phyloP scores from a whole-genome alignment of 2,888 invertebrate genomes.

The Nephrocerus scutellatus region DNA sequence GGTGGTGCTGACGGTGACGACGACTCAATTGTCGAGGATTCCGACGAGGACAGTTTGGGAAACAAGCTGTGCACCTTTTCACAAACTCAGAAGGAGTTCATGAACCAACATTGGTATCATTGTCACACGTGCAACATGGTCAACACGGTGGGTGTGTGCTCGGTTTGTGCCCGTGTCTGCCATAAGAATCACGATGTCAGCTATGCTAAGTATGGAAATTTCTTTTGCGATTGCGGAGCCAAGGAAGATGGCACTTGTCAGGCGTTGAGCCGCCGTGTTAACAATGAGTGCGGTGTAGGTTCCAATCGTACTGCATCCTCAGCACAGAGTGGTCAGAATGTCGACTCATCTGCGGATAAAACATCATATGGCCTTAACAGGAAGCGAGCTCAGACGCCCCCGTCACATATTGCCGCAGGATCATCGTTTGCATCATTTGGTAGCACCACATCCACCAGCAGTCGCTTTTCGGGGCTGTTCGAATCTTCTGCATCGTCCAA shows the following conservation, averaged over 20 bases:
- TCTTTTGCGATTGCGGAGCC: constrained; percentile 99
- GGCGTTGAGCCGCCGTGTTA: constrained; percentile 47
- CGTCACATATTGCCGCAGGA: constrained; percentile 22
- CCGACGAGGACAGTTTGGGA: constrained; percentile 46
- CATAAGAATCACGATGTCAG: constrained; percentile 94
- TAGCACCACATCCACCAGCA: constrained; percentile 12
- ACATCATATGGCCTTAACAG: constrained; percentile 51
- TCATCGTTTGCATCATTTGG: constrained; percentile 11
- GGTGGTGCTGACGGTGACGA: constrained; percentile 65
- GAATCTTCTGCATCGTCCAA: constrained; percentile 17
- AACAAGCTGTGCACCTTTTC: constrained; percentile 91
- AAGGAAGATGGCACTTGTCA: constrained; percentile 80
- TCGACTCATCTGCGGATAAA: too few relatives aligned
- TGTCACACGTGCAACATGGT: constrained; percentile 99
- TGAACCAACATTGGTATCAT: constrained; percentile 98
- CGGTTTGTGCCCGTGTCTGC: constrained; percentile 94
- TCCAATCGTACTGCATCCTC: too few relatives aligned
- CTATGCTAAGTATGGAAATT: constrained; percentile 96
- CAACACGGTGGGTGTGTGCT: constrained; percentile 96
- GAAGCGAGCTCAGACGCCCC: constrained; percentile 56
- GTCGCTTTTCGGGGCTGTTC: not conserved
- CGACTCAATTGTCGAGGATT: constrained; percentile 76
- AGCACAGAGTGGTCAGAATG: too few relatives aligned
- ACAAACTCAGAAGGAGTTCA: constrained; percentile 93
- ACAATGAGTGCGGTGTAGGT: constrained; percentile 8